Percentiles rank a stretch among this genome's conserved stretches.
phyloP scores from a whole-genome alignment of 1,140 invertebrate species.

The Dendroctonus valens region DNA sequence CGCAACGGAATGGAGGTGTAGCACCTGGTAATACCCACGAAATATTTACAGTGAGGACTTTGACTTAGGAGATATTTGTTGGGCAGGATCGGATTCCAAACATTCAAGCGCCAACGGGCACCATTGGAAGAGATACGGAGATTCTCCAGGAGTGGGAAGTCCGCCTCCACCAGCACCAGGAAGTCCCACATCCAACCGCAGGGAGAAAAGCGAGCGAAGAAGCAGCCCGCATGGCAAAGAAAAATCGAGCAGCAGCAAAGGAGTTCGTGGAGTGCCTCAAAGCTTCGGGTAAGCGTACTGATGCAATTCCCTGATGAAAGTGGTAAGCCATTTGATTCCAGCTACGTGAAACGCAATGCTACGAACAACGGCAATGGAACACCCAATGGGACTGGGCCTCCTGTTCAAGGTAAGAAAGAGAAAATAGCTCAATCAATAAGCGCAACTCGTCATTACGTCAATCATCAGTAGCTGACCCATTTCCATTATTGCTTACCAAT shows the following conservation, averaged over 20 bases:
- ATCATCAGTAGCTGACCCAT: too few relatives aligned
- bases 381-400: constrained; percentile 47
- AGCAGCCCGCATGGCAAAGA: constrained; percentile 49
- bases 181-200: constrained; percentile 52
- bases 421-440: too few relatives aligned
- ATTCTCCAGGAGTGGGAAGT: constrained; percentile 55
- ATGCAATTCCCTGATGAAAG: too few relatives aligned
- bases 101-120: constrained; percentile 18
- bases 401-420: constrained; percentile 26
- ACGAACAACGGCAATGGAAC: constrained; percentile 38
- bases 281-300: constrained; percentile 30
- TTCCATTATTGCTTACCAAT: too few relatives aligned
- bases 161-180: constrained; percentile 52
- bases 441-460: too few relatives aligned
- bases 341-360: constrained; percentile 20
- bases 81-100: constrained; percentile 9
- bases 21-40: not conserved
- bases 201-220: constrained; percentile 44
- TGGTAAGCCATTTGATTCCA: not conserved
- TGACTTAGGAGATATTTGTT: not conserved
- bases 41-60: not conserved
- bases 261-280: constrained; percentile 56
- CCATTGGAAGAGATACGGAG: constrained; percentile 49
- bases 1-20: constrained; percentile 28
- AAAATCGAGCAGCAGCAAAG: constrained; percentile 42